Evolutionary conservation across 2,113 vertebrate genomes (phyloP).

Genomic region (Aegithalos caudatus): DNA sequence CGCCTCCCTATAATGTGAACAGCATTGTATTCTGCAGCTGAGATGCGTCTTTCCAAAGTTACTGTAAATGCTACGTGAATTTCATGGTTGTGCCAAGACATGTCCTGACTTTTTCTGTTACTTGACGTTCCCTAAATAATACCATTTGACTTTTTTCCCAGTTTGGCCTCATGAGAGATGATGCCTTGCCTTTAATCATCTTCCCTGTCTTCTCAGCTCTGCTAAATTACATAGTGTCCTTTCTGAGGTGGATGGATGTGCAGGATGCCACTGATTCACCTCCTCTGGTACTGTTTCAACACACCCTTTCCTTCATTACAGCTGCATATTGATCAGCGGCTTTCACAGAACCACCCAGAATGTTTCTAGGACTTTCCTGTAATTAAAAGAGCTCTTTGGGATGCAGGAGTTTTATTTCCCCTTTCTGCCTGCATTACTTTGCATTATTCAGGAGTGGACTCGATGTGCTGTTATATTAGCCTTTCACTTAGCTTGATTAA

Average conservation of each 20-base stretch:
- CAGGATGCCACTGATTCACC: conserved; percentile 28
- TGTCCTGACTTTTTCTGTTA: neutral
- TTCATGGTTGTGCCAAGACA: fast-evolving
- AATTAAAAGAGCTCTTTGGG: conserved; percentile 13
- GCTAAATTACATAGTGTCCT: conserved; percentile 10
- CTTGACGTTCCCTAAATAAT: neutral
- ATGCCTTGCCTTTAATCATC: neutral
- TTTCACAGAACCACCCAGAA: conserved; percentile 23
- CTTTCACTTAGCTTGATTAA: conserved; percentile 25
- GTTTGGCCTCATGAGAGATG: neutral
- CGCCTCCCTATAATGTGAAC: fast-evolving
- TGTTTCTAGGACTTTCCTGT: conserved; percentile 35
- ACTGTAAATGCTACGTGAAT: fast-evolving
- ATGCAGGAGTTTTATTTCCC: neutral
- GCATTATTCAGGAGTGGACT: conserved; percentile 37
- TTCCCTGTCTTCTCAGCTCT: neutral
- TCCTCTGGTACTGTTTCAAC: neutral
- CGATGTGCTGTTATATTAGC: neutral
- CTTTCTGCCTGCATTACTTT: conserved; percentile 2
- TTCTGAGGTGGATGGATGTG: neutral
- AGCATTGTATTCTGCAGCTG: neutral
- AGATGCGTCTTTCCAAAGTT: neutral
- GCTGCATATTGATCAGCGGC: conserved; percentile 29
- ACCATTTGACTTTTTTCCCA: neutral
- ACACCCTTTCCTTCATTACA: conserved; percentile 27